These are phyloP conservation scores for Halichoeres trimaculatus DNA, from an alignment of 2,113 vertebrate species.

Conservation along the genomic window DNA sequence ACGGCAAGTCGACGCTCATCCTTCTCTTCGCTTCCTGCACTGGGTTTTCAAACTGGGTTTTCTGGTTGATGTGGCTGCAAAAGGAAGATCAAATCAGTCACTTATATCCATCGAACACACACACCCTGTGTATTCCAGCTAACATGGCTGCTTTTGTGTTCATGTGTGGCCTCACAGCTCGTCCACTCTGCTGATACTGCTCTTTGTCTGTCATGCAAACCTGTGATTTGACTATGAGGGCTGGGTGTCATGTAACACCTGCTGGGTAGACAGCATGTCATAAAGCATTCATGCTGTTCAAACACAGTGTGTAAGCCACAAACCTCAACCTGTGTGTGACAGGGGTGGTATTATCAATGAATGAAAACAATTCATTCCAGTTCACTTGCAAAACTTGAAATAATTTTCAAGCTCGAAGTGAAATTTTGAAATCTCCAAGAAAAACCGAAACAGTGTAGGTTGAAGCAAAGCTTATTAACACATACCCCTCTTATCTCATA, in stretches of 20 bases:
- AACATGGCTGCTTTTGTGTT: slow-evolving; percentile 5
- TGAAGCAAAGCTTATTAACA: too few relatives aligned
- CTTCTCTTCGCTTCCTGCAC: slow-evolving; percentile 95
- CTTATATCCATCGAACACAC: neutral
- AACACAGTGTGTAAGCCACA: neutral
- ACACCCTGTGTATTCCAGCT: neutral
- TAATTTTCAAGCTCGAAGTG: too few relatives aligned
- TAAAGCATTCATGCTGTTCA: neutral
- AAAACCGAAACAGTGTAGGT: too few relatives aligned
- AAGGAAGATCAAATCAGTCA: neutral
- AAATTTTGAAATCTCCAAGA: too few relatives aligned
- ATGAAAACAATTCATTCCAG: too few relatives aligned
- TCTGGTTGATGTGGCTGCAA: slow-evolving; percentile 96
- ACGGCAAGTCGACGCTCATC: slow-evolving; percentile 83
- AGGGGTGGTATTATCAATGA: neutral
- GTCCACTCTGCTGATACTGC: slow-evolving; percentile 3
- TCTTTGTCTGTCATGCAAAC: slow-evolving; percentile 63
- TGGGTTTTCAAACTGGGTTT: slow-evolving; percentile 99
- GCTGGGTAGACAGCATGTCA: neutral
- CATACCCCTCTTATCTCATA: too few relatives aligned
- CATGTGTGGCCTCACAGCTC: neutral
- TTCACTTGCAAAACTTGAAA: too few relatives aligned
- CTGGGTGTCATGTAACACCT: slow-evolving; percentile 1
- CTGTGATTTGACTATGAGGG: slow-evolving; percentile 57
- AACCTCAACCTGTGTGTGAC: neutral